phyloP scores from a whole-genome alignment of 1,140 invertebrate species.

The Drosophila oshimai region DNA sequence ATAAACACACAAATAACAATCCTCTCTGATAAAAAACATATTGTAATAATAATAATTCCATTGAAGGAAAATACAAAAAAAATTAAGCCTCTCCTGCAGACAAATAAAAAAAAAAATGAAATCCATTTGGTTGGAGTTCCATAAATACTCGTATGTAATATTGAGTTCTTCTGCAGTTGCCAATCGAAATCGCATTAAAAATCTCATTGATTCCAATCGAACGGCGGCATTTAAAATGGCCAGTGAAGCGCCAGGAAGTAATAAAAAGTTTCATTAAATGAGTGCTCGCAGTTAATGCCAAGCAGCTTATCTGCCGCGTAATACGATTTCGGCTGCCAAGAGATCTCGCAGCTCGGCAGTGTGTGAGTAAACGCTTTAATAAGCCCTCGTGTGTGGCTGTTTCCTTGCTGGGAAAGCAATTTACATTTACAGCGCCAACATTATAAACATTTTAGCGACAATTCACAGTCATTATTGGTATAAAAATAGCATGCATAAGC shows the following conservation, averaged over 20 bases:
- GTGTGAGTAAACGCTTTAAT: too few species aligned
- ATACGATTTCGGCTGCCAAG: conserved; percentile 23
- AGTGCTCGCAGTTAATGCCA: conserved; percentile 53
- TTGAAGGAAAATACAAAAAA: too few species aligned
- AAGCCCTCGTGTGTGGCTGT: neutral
- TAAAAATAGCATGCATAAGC: conserved; percentile 37
- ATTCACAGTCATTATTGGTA: conserved; percentile 53
- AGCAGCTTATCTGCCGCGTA: conserved; percentile 59
- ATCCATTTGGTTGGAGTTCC: neutral
- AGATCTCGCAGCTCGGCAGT: conserved; percentile 38
- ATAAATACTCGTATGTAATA: conserved; percentile 2
- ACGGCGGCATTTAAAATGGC: conserved; percentile 48
- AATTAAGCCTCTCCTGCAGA: too few species aligned
- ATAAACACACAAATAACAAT: too few species aligned
- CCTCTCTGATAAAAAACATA: too few species aligned
- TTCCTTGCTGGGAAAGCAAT: conserved; percentile 32
- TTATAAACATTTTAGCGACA: conserved; percentile 60
- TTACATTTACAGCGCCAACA: conserved; percentile 49
- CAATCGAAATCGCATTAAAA: conserved; percentile 68
- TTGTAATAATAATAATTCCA: too few species aligned
- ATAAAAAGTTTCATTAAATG: conserved; percentile 73
- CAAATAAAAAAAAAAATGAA: neutral
- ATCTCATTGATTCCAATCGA: conserved; percentile 36
- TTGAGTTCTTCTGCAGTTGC: conserved; percentile 20
- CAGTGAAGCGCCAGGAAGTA: conserved; percentile 51